These are phyloP conservation scores for Oncorhynchus nerka DNA, from an alignment of 2,113 vertebrate species.

Conservation along the genomic window DNA sequence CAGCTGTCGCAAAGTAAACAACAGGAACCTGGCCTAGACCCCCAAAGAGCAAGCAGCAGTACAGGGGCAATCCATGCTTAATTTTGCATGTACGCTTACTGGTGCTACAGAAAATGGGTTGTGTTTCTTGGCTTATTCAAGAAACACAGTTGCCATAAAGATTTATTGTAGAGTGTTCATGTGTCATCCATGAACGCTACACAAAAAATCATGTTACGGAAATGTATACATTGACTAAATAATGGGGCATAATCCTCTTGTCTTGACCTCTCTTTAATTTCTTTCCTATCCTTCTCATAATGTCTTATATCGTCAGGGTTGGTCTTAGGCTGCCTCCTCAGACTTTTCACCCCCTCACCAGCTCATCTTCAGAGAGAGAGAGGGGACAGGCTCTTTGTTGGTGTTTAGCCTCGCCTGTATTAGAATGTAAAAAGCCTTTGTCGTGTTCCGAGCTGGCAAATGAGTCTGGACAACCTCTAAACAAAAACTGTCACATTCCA, in stretches of 20 bases:
- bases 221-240: not conserved
- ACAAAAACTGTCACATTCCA: slow-evolving; percentile 75
- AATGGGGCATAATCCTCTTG: slow-evolving; percentile 23
- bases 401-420: slow-evolving; percentile 54
- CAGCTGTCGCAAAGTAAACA: too few species aligned
- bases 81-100: not conserved
- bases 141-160: too few species aligned
- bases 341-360: slow-evolving; percentile 59
- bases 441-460: slow-evolving; percentile 62
- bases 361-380: slow-evolving; percentile 41
- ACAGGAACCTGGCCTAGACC: too few species aligned
- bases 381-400: slow-evolving; percentile 66
- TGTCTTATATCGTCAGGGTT: slow-evolving; percentile 60
- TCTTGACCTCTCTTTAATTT: slow-evolving; percentile 60
- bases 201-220: too few species aligned
- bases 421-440: slow-evolving; percentile 70
- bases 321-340: not conserved
- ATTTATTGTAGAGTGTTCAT: too few species aligned
- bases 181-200: not conserved
- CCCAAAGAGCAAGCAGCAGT: too few species aligned
- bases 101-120: not conserved
- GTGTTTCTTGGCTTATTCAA: not conserved
- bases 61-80: not conserved
- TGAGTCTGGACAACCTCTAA: slow-evolving; percentile 74
- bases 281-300: slow-evolving; percentile 67